These are phyloP conservation scores for Perdix hodgsoniae DNA, from an alignment of 2,797 vertebrate genomes.

Conservation along the genomic window DNA sequence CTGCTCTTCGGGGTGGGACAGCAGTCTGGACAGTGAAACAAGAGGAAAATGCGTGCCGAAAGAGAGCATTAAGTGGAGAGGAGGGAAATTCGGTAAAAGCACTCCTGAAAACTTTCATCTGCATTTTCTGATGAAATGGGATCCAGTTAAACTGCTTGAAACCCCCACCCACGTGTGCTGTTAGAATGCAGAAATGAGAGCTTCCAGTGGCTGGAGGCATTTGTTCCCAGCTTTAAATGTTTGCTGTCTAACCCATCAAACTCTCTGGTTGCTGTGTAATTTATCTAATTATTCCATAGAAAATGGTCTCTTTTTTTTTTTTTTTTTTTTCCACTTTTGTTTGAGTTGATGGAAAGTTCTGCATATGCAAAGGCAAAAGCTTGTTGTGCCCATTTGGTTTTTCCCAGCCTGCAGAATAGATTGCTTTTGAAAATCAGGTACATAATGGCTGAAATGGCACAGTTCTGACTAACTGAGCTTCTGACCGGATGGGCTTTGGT, in stretches of 20 bases:
- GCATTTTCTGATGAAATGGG: not conserved
- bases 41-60: not conserved
- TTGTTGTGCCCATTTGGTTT: not conserved
- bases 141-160: not conserved
- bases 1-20: rapidly evolving
- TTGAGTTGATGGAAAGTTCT: rapidly evolving
- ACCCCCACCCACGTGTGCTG: rapidly evolving
- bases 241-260: not conserved
- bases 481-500: not conserved
- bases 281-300: not conserved
- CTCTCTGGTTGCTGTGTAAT: rapidly evolving
- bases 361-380: rapidly evolving
- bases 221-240: not conserved
- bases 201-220: rapidly evolving
- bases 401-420: not conserved
- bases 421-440: not conserved
- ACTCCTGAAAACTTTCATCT: too few relatives aligned
- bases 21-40: not conserved
- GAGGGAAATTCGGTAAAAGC: not conserved
- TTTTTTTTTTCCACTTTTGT: not conserved
- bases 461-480: rapidly evolving
- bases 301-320: not conserved
- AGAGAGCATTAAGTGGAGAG: not conserved
- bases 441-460: rapidly evolving
- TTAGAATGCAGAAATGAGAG: not conserved